Evolutionary conservation across 2,888 invertebrate genomes (phyloP).

Genomic region (Chorisops tibialis): DNA sequence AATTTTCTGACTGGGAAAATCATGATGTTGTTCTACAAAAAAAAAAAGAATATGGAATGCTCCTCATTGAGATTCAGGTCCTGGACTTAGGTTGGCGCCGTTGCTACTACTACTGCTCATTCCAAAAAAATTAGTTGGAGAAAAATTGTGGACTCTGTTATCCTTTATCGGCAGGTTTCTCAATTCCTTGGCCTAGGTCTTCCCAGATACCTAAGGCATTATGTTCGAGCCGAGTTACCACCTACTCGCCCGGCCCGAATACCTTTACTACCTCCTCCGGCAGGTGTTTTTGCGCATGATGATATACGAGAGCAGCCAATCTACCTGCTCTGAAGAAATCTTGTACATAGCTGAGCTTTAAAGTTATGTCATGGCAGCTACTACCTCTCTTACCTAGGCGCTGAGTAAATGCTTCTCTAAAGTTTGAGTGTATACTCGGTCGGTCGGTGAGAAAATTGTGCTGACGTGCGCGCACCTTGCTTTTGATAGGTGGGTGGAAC

Average conservation of each 20-base stretch:
- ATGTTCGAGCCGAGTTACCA: background rate
- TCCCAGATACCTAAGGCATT: background rate
- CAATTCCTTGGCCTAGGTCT: slow-evolving; percentile 15
- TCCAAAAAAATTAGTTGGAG: slow-evolving; percentile 4
- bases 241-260: background rate
- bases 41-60: background rate
- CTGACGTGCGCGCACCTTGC: slow-evolving; percentile 35
- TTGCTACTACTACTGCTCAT: background rate
- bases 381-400: slow-evolving; percentile 8
- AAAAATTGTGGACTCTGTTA: background rate
- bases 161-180: background rate
- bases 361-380: slow-evolving; percentile 38
- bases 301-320: slow-evolving; percentile 28
- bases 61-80: slow-evolving; percentile 32
- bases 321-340: slow-evolving; percentile 31
- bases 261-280: slow-evolving; percentile 20
- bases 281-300: slow-evolving; percentile 33
- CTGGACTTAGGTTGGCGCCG: slow-evolving; percentile 28
- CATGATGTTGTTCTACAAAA: background rate
- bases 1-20: slow-evolving; percentile 7
- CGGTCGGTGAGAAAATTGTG: slow-evolving; percentile 25
- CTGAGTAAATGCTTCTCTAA: slow-evolving; percentile 12
- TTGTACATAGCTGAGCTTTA: slow-evolving; percentile 31
- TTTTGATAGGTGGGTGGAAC: slow-evolving; percentile 38
- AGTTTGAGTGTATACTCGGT: slow-evolving; percentile 26